Base-by-base conservation (phyloP, 2,113 vertebrate species). In the Chionomys nivalis region DNA sequence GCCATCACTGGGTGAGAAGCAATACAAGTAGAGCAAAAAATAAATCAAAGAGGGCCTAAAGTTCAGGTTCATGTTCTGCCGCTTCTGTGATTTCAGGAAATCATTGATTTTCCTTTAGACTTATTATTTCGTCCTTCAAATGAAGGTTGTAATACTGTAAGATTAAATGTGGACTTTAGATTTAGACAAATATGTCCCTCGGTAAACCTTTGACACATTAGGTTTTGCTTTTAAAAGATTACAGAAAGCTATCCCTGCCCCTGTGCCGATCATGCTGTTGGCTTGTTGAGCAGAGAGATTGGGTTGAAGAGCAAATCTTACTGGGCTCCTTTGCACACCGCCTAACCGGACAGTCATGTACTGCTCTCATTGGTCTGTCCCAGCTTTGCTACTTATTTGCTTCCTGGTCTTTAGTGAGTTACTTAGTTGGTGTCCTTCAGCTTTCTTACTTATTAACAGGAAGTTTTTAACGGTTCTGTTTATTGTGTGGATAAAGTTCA, bases 71-170 rank as follows among this genome's bases (percentile, higher is more conserved):
- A 19, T 10, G 2, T 87, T 85, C 49, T 10, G 31, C 23, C 39
- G 70, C 26, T 14, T 79, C 8, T 94, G n/a, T 73, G 49, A 47
- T 66, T 42, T 72, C 8, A 91, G 73, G 16, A 89, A 87, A 73
- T 21, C 19, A n/a, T 61, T 94, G 87, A 19, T 4, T 55, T 73
- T 82, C 28, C 47, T 82, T 81, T 63, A 65, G 33, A 65, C 39
- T 85, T n/a, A 28, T 92, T 93, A 28, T 39, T 49, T 73, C 63
- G 63, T 66, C 19, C 89, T 94, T 86, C 76, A 93, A 96, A 87
- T 39, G 12, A 89, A 28, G 6, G 5, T 17, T 49, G 5, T 19
- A 55, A 8, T 36, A 58, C 19, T 10, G 11, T 68, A 83, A 39
- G 28, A 6, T 58, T 92, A 75, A 73, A 5, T 82, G n/a, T 79